Base-by-base conservation (phyloP, 2,797 vertebrate species). In the Salmo trutta region DNA sequence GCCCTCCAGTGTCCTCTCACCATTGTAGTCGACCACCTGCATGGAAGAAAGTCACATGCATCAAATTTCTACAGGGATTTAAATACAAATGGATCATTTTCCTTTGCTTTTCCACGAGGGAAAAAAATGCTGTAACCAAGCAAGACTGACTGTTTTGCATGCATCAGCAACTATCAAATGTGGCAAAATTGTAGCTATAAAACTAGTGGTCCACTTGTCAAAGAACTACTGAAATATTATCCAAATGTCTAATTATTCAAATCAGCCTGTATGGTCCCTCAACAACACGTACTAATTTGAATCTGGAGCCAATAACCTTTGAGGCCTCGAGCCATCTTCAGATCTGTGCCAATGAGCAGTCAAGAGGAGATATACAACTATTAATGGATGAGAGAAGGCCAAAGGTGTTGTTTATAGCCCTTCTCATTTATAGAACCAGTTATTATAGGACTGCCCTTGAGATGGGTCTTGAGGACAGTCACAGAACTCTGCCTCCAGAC, bases 1-100 rank as follows among this genome's bases (percentile, higher is more conserved):
- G 65, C 96, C 97, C 5, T 99, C 98, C 80, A 99, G 82, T 0
- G 98, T 99, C 90, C 98, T 95, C 89, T 99, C 98, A 0, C 98
- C 98, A 0, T 97, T 99, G 87, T 98, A 99, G 71, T 99, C 98
- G 7, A 99, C 95, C 69, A 99, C 95, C 98, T 99, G 85, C 0
- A 77, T 4, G 0, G 31, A 15, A 74, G n/a, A n/a, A 59, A n/a
- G 1, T 10, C 41, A 3, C 41, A 47, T 47, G 8, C 41, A 47
- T 47, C 19, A 21, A 6, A 59, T 6, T 4, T 59, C 5, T 59
- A n/a, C 8, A 59, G n/a, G 19, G n/a, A 17, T n/a, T 59, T 5
- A 59, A 59, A 59, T 59, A n/a, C 19, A 59, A 47, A 47, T 10
- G 8, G 41, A 10, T 47, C 0, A 10, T 47, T 3, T 12, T 3